Evolutionary conservation across 2,888 invertebrate species (phyloP).

Genomic region (Rhabditophanes sp.): DNA sequence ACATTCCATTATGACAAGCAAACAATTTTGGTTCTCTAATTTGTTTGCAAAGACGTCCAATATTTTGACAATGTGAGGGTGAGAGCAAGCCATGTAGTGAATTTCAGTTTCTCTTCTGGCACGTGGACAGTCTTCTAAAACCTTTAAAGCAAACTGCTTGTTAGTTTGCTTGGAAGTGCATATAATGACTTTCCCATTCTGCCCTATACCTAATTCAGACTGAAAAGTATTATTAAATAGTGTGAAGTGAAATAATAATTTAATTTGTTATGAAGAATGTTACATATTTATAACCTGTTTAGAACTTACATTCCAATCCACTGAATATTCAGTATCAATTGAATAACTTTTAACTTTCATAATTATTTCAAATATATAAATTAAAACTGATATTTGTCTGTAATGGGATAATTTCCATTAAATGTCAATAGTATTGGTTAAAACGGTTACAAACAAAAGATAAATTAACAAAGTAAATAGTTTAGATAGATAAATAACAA

Average conservation of each 20-base stretch:
- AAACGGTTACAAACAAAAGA: no score
- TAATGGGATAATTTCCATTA: no score
- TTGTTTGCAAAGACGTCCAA: constrained; percentile 88
- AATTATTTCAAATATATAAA: no score
- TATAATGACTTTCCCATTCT: constrained; percentile 95
- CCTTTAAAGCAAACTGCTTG: constrained; percentile 76
- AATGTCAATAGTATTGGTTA: no score
- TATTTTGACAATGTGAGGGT: constrained; percentile 76
- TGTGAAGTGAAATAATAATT: not conserved
- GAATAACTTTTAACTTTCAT: no score
- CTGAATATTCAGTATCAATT: no score
- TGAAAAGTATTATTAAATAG: constrained; percentile 9
- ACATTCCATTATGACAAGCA: constrained; percentile 97
- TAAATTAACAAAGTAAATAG: no score
- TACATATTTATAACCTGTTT: no score
- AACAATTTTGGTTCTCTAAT: constrained; percentile 74
- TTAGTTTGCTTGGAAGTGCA: constrained; percentile 64
- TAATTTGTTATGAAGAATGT: constrained; percentile 3
- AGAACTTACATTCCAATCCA: no score
- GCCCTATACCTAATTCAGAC: constrained; percentile 74
- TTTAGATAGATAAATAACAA: no score
- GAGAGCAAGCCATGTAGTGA: constrained; percentile 79
- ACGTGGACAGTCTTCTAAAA: constrained; percentile 74
- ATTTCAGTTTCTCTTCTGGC: constrained; percentile 78
- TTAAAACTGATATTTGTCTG: no score